Evolutionary conservation across 2,888 invertebrate genomes (phyloP), one percentile per base, ranked within the genome.

Genomic region (Nephrotoma appendiculata): DNA sequence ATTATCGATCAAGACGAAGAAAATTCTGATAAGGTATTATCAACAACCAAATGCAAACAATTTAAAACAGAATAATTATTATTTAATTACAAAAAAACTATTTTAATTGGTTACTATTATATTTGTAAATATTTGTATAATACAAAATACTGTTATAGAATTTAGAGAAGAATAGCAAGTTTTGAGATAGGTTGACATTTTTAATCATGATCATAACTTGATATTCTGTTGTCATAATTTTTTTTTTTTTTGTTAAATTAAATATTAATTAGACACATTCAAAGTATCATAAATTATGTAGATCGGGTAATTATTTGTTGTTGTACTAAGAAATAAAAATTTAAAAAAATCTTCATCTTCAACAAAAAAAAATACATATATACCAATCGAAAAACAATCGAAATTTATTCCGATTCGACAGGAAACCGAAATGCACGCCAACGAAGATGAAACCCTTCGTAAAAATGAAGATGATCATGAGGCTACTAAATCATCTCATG

Each of bases 1-100:
- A 87, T 88, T 88, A 89, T 90, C 85, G 91, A 90, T 87, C 90
- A 91, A 87, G 91, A 91, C 89, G 91, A 91, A 91, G 91, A 42
- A 71, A 71, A 71, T 71, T 71, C 71, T 31, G 71, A 71, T 31
- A 71, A 71, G 71, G 71, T 71, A 71, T 31, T 91, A 91, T 90
- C 91, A 15, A 15, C 44, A 44, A 7, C 44, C 43, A 85, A 85
- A 85, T 44, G 44, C n/a, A 85, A 85, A 85, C 43, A 85, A 41
- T 44, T 19, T 42, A 85, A 85, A 43, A 83, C 2, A 15, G 19
- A 83, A 85, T 44, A 85, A 85, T 44, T 42, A 42, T 42, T 44
- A 85, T 42, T 44, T 85, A 42, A 85, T 85, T 41, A 84, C 41
- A n/a, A n/a, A 84, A 84, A 84, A 84, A 85, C 31, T 71, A 71